Conservation (phyloP, 1,140 invertebrate species). For the Papilio helenus region DNA sequence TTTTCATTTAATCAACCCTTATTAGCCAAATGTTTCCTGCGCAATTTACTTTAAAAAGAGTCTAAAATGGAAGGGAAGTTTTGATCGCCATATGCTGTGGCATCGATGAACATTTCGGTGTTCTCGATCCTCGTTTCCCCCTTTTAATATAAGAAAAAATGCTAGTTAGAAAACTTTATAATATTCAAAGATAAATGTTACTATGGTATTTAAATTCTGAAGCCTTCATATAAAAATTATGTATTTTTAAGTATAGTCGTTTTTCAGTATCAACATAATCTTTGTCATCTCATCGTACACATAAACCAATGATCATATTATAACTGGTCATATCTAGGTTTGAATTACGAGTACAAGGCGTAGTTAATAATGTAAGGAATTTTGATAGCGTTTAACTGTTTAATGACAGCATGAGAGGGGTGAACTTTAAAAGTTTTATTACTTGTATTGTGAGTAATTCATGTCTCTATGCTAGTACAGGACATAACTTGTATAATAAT, state of each 20-base stretch:
- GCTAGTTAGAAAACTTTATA: not conserved
- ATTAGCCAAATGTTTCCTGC: not conserved
- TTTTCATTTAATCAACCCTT: constrained; percentile 44
- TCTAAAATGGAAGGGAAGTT: not conserved
- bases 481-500: not conserved
- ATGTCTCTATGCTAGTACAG: not conserved
- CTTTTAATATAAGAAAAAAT: no score
- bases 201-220: no score
- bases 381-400: constrained; percentile 23
- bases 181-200: not conserved
- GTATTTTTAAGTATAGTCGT: no score
- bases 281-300: not conserved
- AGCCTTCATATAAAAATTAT: no score
- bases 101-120: no score
- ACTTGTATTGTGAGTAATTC: not conserved
- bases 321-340: constrained; percentile 4
- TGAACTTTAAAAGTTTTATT: not conserved
- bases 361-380: constrained; percentile 24
- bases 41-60: not conserved
- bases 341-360: not conserved
- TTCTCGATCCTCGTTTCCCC: no score
- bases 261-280: not conserved
- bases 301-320: not conserved
- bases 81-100: no score
- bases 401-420: constrained; percentile 2